A percentile compares a stretch with the other conserved stretches of the same genome.
Evolutionary conservation across 2,113 vertebrate genomes (phyloP).

Genomic region (Lepus timidus): DNA sequence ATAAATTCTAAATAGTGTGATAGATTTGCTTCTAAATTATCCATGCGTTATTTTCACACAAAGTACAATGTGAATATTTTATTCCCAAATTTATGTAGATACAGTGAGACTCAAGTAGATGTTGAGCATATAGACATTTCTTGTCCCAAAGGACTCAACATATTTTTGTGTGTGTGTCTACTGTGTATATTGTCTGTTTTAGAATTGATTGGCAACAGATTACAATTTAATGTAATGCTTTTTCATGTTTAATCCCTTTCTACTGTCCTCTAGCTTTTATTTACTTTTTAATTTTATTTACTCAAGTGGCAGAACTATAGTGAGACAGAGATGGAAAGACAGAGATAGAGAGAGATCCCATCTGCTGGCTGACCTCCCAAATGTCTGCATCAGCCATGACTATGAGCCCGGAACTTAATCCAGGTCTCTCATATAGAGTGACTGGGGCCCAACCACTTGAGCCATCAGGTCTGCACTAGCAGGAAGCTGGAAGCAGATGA

Average conservation of each 20-base stretch:
- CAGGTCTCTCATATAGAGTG: no score
- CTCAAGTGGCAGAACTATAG: no score
- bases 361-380: no score
- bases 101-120: neutral
- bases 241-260: slow-evolving; percentile 18
- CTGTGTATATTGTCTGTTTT: neutral
- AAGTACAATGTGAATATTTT: slow-evolving; percentile 40
- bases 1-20: neutral
- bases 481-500: no score
- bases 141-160: neutral
- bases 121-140: neutral
- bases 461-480: no score
- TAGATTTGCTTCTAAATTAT: neutral
- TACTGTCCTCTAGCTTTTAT: neutral
- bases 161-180: slow-evolving; percentile 23
- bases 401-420: no score
- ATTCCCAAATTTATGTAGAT: neutral
- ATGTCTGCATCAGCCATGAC: no score
- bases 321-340: no score
- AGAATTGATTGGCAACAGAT: neutral
- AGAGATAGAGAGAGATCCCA: no score
- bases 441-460: no score
- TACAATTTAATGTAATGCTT: neutral
- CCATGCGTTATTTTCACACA: neutral
- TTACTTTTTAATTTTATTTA: no score